A percentile compares a stretch with the other conserved stretches of the same genome.
Evolutionary conservation across 2,888 invertebrate genomes (phyloP).

Genomic region (Unio delphinus): DNA sequence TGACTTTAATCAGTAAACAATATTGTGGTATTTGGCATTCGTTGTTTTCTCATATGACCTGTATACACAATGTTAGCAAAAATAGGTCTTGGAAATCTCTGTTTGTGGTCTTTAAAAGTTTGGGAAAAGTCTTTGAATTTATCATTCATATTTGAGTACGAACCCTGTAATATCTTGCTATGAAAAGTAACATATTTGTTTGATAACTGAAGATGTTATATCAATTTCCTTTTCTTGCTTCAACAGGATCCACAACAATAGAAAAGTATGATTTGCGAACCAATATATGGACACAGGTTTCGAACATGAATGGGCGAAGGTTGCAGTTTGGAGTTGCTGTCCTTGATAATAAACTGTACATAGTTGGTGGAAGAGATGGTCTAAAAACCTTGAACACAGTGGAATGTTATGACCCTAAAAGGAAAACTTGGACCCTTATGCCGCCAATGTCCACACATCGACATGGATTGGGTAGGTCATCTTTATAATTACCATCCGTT

Average conservation of each 20-base stretch:
- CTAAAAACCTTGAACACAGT: slow-evolving; percentile 83
- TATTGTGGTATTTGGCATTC: no score
- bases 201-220: background rate
- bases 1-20: no score
- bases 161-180: no score
- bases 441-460: slow-evolving; percentile 93
- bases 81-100: no score
- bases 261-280: slow-evolving; percentile 89
- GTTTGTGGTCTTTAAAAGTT: no score
- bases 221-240: background rate
- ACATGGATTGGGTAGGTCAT: slow-evolving; percentile 72
- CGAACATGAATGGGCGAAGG: slow-evolving; percentile 84
- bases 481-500: no score
- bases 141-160: no score
- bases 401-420: slow-evolving; percentile 72
- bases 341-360: slow-evolving; percentile 79
- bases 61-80: no score
- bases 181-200: no score
- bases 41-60: no score
- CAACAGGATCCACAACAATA: slow-evolving; percentile 86
- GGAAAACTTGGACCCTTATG: slow-evolving; percentile 82
- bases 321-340: slow-evolving; percentile 94
- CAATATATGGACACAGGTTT: slow-evolving; percentile 84
- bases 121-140: no score
- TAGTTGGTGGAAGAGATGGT: slow-evolving; percentile 93